Conservation (phyloP, 2,113 vertebrate species). For the Limnothrissa miodon region DNA sequence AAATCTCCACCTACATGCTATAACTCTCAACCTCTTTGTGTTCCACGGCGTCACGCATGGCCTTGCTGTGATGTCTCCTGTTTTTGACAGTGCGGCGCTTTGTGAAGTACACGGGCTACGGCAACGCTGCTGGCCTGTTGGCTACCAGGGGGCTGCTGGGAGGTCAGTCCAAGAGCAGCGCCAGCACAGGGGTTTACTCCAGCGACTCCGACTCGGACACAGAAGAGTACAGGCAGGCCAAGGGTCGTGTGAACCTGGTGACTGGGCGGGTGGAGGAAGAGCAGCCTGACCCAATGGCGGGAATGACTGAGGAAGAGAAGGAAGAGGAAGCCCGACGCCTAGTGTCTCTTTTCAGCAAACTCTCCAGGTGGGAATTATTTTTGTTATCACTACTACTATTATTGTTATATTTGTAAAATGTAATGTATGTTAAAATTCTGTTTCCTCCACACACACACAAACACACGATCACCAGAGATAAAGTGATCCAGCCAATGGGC, state of each 20-base stretch:
- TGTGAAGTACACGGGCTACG: slow-evolving; percentile 80
- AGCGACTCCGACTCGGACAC: slow-evolving; percentile 79
- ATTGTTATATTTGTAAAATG: too few relatives aligned
- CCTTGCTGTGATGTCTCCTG: neutral
- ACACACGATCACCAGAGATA: slow-evolving; percentile 46
- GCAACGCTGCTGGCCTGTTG: slow-evolving; percentile 77
- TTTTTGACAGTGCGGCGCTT: slow-evolving; percentile 70
- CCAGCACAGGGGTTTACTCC: slow-evolving; percentile 62
- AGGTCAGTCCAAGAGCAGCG: slow-evolving; percentile 35
- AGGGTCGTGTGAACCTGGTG: slow-evolving; percentile 72
- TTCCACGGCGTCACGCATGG: neutral
- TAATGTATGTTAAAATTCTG: neutral
- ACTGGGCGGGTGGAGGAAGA: slow-evolving; percentile 75
- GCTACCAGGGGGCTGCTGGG: slow-evolving; percentile 72
- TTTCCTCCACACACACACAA: neutral
- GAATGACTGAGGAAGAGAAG: slow-evolving; percentile 79
- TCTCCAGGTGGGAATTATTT: slow-evolving; percentile 42
- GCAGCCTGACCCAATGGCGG: slow-evolving; percentile 74
- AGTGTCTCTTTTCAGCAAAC: slow-evolving; percentile 72
- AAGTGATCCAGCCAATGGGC: slow-evolving; percentile 64
- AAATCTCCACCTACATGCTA: too few relatives aligned
- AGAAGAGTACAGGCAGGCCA: slow-evolving; percentile 73
- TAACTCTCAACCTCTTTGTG: slow-evolving; percentile 18
- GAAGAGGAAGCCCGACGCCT: slow-evolving; percentile 74
- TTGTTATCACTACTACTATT: neutral